Percentiles rank a stretch among this genome's conserved stretches.
These are phyloP conservation scores for Gnatocerus cornutus DNA, from an alignment of 2,888 invertebrate species.

Conservation along the genomic window DNA sequence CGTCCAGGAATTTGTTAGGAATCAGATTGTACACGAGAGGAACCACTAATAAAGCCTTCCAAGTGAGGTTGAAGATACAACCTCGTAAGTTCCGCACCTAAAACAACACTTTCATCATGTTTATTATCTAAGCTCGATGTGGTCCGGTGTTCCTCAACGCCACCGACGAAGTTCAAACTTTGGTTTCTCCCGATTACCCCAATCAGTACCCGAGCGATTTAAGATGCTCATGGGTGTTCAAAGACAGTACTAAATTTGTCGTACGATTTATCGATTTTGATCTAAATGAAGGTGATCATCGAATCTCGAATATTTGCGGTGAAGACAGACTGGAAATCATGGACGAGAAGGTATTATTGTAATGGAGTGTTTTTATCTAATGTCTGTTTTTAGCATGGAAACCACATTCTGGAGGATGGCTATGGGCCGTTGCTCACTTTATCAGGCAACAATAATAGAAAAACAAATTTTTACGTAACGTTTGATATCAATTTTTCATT, in stretches of 20 bases:
- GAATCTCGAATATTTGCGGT: conserved; percentile 66
- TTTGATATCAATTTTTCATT: background rate
- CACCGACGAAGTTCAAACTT: conserved; percentile 65
- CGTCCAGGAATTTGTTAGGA: conserved; percentile 77
- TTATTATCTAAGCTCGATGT: conserved; percentile 73
- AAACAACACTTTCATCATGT: conserved; percentile 1
- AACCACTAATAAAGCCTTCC: conserved; percentile 78
- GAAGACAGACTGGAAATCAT: conserved; percentile 72
- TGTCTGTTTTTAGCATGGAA: conserved; percentile 55
- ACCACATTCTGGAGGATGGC: conserved; percentile 60
- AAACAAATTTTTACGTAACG: conserved; percentile 41
- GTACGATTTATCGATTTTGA: conserved; percentile 76
- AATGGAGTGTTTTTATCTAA: background rate
- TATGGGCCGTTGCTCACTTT: conserved; percentile 69
- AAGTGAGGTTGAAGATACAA: conserved; percentile 73
- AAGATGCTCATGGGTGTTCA: conserved; percentile 74
- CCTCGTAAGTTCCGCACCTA: conserved; percentile 69
- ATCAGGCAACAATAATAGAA: conserved; percentile 61
- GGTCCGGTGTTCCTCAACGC: conserved; percentile 72
- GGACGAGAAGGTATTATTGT: conserved; percentile 67
- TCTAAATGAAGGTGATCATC: conserved; percentile 68
- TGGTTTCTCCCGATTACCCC: conserved; percentile 78
- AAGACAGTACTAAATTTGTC: conserved; percentile 65
- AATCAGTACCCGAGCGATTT: conserved; percentile 74
- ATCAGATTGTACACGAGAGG: conserved; percentile 75